A percentile compares a stretch with the other conserved stretches of the same genome.
These are phyloP conservation scores for Harlomillsia oculata DNA, from an alignment of 1,140 invertebrate genomes.

Conservation along the genomic window DNA sequence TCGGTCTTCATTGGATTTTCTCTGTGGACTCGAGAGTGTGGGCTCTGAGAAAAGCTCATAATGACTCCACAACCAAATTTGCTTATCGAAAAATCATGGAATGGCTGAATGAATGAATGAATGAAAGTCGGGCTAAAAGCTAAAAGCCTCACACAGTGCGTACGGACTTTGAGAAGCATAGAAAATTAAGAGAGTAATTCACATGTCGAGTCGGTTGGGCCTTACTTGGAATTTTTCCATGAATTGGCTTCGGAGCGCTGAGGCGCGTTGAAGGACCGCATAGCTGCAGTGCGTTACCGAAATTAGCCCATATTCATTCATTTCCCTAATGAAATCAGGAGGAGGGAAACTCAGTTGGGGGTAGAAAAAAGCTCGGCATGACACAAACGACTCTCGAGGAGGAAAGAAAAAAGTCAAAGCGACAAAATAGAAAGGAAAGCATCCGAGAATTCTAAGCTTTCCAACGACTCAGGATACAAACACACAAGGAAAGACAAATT, in stretches of 20 bases:
- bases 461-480: background rate
- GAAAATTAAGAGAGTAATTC: conserved; percentile 24
- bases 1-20: no score
- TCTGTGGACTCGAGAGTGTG: no score
- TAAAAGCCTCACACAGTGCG: background rate
- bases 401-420: background rate
- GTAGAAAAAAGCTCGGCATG: conserved; percentile 5
- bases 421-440: background rate
- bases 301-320: conserved; percentile 25
- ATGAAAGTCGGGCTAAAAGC: conserved; percentile 5
- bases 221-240: conserved; percentile 11
- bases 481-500: conserved; percentile 9
- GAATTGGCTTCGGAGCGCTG: background rate
- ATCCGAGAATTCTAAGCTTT: background rate
- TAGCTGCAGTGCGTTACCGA: conserved; percentile 16
- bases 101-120: background rate
- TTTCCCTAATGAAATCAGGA: conserved; percentile 23
- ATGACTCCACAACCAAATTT: no score
- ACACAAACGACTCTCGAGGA: background rate
- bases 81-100: conserved; percentile 12
- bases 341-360: conserved; percentile 5
- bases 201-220: no score
- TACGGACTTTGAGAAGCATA: conserved; percentile 3
- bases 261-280: background rate
- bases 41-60: no score